Conservation (phyloP, 2,888 invertebrate species). For the Diaperis boleti region DNA sequence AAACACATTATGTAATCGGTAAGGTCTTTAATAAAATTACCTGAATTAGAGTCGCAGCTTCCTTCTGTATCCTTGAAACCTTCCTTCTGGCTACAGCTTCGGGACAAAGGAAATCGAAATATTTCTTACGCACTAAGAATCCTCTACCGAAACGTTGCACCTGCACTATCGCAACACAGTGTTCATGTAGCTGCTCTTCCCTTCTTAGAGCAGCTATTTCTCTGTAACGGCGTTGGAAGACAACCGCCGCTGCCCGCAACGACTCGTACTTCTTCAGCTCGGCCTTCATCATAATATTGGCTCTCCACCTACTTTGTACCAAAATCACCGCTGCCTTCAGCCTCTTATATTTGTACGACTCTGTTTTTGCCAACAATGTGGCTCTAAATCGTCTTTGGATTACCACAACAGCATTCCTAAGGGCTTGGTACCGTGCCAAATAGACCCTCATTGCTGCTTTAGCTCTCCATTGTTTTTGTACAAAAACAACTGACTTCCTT, state of each 20-base stretch:
- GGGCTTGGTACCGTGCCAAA: too few relatives aligned
- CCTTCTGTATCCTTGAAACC: constrained; percentile 61
- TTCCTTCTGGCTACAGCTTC: constrained; percentile 62
- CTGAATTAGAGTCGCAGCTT: constrained; percentile 75
- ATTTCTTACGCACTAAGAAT: constrained; percentile 54
- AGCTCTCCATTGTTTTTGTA: too few relatives aligned
- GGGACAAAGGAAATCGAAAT: constrained; percentile 48
- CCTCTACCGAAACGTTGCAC: constrained; percentile 64
- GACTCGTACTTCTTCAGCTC: constrained; percentile 53
- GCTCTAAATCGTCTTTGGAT: background rate
- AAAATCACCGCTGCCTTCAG: background rate
- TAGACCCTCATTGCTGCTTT: too few relatives aligned
- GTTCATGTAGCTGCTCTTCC: constrained; percentile 53
- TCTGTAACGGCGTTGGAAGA: constrained; percentile 55
- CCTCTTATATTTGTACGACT: background rate
- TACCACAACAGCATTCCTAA: background rate
- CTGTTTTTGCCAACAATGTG: too few relatives aligned
- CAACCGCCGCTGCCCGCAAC: constrained; percentile 59
- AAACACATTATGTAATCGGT: too few relatives aligned
- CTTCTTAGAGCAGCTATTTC: constrained; percentile 39
- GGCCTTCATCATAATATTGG: constrained; percentile 54
- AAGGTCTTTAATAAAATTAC: too few relatives aligned
- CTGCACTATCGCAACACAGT: constrained; percentile 45
- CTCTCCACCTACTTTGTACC: constrained; percentile 66
- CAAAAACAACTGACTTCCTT: too few relatives aligned